phyloP scores from a whole-genome alignment of 1,140 invertebrate genomes.

The Trichonephila clavata region DNA sequence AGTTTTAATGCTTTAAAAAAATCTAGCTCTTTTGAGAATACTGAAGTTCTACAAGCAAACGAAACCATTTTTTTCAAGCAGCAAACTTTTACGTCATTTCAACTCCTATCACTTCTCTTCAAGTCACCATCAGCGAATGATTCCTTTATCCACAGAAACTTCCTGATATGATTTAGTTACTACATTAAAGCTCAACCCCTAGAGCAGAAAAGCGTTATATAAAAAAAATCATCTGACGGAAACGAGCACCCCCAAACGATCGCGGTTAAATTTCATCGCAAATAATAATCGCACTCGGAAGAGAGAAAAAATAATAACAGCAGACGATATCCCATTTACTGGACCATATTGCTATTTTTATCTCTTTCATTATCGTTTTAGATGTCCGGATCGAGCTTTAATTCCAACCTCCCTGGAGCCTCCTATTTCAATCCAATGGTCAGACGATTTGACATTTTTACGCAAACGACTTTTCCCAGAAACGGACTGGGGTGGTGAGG shows the following conservation, averaged over 20 bases:
- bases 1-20: too few species aligned
- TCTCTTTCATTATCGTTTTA: neutral
- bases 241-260: neutral
- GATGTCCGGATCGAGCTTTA: slow-evolving; percentile 19
- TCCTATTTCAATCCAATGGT: slow-evolving; percentile 46
- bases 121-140: neutral
- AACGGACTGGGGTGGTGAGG: neutral
- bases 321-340: slow-evolving; percentile 20
- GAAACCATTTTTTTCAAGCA: too few species aligned
- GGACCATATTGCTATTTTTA: slow-evolving; percentile 26
- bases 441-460: slow-evolving; percentile 54
- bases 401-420: slow-evolving; percentile 25
- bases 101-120: neutral
- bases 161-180: neutral
- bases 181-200: neutral
- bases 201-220: neutral
- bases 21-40: too few species aligned
- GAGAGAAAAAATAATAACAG: neutral
- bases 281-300: slow-evolving; percentile 12
- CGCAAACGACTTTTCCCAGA: slow-evolving; percentile 42
- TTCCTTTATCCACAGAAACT: neutral
- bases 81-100: neutral
- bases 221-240: neutral
- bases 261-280: neutral
- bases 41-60: too few species aligned